Conservation (phyloP, 2,113 vertebrate species). For the Cinclus cinclus region DNA sequence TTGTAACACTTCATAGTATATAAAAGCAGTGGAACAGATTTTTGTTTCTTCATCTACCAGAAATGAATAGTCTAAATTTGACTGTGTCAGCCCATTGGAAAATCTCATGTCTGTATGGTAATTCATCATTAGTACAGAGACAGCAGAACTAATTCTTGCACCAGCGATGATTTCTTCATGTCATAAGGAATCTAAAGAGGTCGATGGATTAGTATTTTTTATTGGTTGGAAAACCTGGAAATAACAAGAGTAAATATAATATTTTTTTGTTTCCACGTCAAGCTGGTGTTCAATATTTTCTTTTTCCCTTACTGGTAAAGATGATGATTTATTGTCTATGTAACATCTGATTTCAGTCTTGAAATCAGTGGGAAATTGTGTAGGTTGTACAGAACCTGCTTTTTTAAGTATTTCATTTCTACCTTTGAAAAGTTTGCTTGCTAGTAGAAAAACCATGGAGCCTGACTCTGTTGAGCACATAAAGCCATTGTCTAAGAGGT, state of each 20-base stretch:
- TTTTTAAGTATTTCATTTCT: background rate
- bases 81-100: background rate
- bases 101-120: fast-evolving
- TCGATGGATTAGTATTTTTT: background rate
- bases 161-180: background rate
- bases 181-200: background rate
- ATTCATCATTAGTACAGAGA: background rate
- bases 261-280: background rate
- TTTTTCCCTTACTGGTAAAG: background rate
- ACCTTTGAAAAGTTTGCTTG: background rate
- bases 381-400: background rate
- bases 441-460: background rate
- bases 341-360: background rate
- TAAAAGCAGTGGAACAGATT: background rate
- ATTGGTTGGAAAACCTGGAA: background rate
- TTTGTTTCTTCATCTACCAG: background rate
- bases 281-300: background rate
- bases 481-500: background rate
- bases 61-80: background rate
- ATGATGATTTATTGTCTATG: background rate
- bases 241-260: background rate
- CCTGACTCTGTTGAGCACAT: background rate
- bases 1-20: background rate
- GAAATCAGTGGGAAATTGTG: background rate
- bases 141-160: background rate